A percentile compares a stretch with the other conserved stretches of the same genome.
Conservation (phyloP, 1,140 invertebrate genomes). For the Venustaconcha ellipsiformis region DNA sequence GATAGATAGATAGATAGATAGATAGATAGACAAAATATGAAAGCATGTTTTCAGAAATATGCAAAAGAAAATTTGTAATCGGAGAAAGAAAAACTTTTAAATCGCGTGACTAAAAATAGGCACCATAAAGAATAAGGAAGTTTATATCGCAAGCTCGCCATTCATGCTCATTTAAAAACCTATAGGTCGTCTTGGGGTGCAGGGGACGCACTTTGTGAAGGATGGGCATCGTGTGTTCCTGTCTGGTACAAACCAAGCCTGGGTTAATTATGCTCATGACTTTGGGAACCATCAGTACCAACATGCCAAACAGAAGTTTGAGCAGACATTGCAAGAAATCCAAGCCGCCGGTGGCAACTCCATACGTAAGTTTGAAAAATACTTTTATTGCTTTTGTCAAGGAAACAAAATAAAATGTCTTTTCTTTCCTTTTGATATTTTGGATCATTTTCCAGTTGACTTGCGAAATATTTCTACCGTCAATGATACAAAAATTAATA, state of each 20-base stretch:
- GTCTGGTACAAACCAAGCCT: slow-evolving; percentile 68
- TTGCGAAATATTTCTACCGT: neutral
- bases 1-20: too few relatives aligned
- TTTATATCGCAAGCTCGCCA: too few relatives aligned
- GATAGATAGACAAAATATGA: too few relatives aligned
- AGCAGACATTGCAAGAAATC: slow-evolving; percentile 63
- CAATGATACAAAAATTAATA: neutral
- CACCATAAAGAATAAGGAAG: too few relatives aligned
- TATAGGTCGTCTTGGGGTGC: too few relatives aligned
- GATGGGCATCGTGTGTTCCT: slow-evolving; percentile 66
- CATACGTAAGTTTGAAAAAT: slow-evolving; percentile 59
- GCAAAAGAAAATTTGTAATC: too few relatives aligned
- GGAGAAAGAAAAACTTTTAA: too few relatives aligned
- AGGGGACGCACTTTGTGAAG: slow-evolving; percentile 47
- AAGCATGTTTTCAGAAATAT: too few relatives aligned
- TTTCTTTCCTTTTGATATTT: neutral
- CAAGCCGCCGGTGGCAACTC: slow-evolving; percentile 67
- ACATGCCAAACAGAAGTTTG: slow-evolving; percentile 42
- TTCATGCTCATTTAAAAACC: too few relatives aligned
- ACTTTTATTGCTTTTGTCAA: too few relatives aligned
- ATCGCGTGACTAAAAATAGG: too few relatives aligned
- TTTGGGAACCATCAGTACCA: slow-evolving; percentile 67
- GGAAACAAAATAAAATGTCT: too few relatives aligned
- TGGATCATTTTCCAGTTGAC: neutral
- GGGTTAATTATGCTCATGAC: slow-evolving; percentile 61